A percentile compares a stretch with the other conserved stretches of the same genome.
Evolutionary conservation across 2,113 vertebrate genomes (phyloP).

Genomic region (Laticauda colubrina): DNA sequence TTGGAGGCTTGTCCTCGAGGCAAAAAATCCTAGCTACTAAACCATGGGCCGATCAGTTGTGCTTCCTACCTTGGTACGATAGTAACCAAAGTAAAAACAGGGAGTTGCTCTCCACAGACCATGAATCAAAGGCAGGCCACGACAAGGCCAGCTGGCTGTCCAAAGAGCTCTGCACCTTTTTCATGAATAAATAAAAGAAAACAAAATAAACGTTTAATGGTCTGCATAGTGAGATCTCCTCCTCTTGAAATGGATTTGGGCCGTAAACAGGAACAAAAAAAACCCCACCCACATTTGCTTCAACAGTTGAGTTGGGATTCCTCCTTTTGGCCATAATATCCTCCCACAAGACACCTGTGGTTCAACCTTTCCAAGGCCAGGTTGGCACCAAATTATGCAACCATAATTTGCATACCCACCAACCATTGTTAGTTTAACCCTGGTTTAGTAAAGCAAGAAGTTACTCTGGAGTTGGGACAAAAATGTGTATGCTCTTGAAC

Average conservation of each 20-base stretch:
- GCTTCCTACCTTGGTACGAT: conserved; percentile 42
- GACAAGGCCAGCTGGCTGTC: not conserved
- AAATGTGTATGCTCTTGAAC: not conserved
- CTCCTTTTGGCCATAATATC: not conserved
- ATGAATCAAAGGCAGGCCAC: conserved; percentile 25
- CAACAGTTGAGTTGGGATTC: not conserved
- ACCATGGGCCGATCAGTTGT: not conserved
- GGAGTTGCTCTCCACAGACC: conserved; percentile 39
- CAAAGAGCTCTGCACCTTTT: conserved; percentile 24
- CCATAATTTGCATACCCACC: no score
- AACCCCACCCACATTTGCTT: not conserved
- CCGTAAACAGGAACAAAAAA: not conserved
- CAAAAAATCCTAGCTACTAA: not conserved
- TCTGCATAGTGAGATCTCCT: not conserved
- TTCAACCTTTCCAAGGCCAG: not conserved
- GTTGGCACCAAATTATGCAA: not conserved
- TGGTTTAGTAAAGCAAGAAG: not conserved
- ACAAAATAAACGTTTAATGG: fast-evolving
- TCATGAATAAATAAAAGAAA: not conserved
- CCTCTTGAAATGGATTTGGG: not conserved
- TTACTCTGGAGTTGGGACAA: not conserved
- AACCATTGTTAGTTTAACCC: not conserved
- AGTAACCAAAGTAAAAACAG: not conserved
- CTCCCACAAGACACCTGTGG: no score
- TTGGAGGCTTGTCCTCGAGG: not conserved